Conservation (phyloP, 2,113 vertebrate genomes). For the Urocitellus parryii region DNA sequence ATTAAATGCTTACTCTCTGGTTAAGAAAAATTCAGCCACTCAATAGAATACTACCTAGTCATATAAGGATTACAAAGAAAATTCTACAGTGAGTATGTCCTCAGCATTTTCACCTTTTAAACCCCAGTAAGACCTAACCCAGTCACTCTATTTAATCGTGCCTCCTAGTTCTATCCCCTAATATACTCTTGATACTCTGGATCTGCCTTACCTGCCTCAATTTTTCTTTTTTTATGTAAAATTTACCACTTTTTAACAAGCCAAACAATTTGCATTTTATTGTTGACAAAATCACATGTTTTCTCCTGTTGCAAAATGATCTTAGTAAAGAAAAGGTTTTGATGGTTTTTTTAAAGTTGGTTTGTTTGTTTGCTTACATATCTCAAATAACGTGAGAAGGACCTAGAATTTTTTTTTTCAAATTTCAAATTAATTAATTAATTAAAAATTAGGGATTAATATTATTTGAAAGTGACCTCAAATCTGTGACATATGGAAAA, state of each 20-base stretch:
- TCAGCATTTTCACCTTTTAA: constrained; percentile 7
- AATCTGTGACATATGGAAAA: neutral
- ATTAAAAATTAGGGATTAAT: neutral
- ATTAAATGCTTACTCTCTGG: neutral
- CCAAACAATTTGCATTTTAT: neutral
- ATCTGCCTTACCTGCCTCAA: neutral
- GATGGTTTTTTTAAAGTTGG: neutral
- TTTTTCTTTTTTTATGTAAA: neutral
- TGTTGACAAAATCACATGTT: neutral
- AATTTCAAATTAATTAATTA: neutral
- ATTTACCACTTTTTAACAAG: neutral
- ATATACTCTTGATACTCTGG: neutral
- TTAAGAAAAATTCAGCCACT: neutral
- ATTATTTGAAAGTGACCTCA: constrained; percentile 21
- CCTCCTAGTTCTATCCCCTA: neutral
- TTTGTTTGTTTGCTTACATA: neutral
- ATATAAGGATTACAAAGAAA: neutral
- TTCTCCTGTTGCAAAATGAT: neutral
- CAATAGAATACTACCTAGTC: neutral
- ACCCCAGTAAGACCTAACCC: neutral
- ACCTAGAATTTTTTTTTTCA: neutral
- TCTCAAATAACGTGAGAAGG: neutral
- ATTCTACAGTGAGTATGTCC: neutral
- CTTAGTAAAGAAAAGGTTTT: neutral
- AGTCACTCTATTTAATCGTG: neutral